Conservation (phyloP, 2,113 vertebrate genomes). For the Physeter macrocephalus region DNA sequence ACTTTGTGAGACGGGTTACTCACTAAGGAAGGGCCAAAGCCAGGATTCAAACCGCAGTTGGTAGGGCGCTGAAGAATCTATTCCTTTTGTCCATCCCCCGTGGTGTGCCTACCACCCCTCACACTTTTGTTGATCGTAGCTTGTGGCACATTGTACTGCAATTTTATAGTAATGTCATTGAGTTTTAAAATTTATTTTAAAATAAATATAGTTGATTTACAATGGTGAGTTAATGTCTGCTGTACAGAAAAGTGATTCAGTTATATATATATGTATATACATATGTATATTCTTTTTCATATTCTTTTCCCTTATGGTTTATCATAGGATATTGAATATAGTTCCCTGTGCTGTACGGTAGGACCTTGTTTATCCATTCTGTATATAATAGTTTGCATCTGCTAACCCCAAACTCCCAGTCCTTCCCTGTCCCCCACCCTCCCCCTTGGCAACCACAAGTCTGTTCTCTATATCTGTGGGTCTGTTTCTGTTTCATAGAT, state of each 20-base stretch:
- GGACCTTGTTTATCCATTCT: too few relatives aligned
- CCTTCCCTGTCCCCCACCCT: too few relatives aligned
- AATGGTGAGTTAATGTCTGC: background rate
- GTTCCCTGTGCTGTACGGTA: background rate
- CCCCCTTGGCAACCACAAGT: too few relatives aligned
- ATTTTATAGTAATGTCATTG: background rate
- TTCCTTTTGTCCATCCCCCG: background rate
- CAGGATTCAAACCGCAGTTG: background rate
- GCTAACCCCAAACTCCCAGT: too few relatives aligned
- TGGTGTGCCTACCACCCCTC: background rate
- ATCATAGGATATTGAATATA: background rate
- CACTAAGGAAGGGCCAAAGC: background rate
- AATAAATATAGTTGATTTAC: background rate
- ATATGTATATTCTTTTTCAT: background rate
- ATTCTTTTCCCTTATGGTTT: background rate
- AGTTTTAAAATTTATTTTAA: background rate
- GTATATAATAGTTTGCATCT: too few relatives aligned
- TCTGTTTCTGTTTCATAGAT: too few relatives aligned
- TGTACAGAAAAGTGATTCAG: background rate
- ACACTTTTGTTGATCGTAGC: background rate
- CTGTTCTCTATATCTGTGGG: too few relatives aligned
- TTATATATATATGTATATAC: background rate
- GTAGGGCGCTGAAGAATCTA: background rate
- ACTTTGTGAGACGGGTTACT: background rate
- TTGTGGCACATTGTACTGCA: background rate